Evolutionary conservation across 30 jellyfish, hydroid and myxozoan genomes (phyloP).

Genomic region (Pelagia noctiluca): DNA sequence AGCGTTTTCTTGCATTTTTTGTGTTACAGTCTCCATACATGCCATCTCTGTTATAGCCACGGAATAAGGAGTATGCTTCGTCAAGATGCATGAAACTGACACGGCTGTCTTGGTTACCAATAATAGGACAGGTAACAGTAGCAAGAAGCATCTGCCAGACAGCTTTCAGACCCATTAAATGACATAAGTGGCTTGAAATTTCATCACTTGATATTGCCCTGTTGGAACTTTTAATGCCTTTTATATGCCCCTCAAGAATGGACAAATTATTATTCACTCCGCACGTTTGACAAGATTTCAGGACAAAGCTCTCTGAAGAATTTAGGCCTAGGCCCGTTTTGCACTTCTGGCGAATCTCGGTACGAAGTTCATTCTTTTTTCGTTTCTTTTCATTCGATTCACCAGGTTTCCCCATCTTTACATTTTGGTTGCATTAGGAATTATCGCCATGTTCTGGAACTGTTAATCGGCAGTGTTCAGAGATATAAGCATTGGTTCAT

Average conservation of each 20-base stretch:
- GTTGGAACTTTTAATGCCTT: background rate
- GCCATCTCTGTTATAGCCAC: background rate
- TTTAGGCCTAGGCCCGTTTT: constrained; percentile 23
- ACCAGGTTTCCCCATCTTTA: constrained; percentile 15
- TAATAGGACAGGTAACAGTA: background rate
- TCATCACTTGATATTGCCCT: background rate
- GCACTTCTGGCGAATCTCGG: constrained; percentile 13
- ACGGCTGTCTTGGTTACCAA: constrained; percentile 5
- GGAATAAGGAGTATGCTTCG: constrained; percentile 12
- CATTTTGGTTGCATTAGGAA: background rate
- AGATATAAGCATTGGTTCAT: too few species aligned
- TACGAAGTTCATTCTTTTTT: constrained; percentile 1
- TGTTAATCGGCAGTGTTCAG: too few species aligned
- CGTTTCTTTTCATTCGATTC: background rate
- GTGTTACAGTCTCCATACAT: constrained; percentile 24
- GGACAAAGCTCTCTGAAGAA: background rate
- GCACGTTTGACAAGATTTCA: constrained; percentile 21
- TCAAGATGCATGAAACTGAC: constrained; percentile 13
- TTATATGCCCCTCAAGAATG: background rate
- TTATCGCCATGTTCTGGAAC: too few species aligned
- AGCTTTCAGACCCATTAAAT: constrained; percentile 21
- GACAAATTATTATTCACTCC: constrained; percentile 20
- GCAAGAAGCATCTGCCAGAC: constrained; percentile 32
- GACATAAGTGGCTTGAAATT: constrained; percentile 26
- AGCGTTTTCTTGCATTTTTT: background rate